Evolutionary conservation across 2,113 vertebrate species (phyloP).

Genomic region (cattle (Bos taurus)): ARS-UCD2.0 NC_037348.1:27166501-27167000

Average conservation of each 20-base stretch:
- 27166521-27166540: not conserved
- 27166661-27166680: not conserved
- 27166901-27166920: rapidly evolving
- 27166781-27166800: not conserved
- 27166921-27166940: rapidly evolving
- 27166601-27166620: not conserved
- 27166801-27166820: not conserved
- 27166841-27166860: not conserved
- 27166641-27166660: not conserved
- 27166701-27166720: not conserved
- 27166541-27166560: not conserved
- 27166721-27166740: rapidly evolving
- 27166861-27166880: not conserved
- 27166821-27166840: rapidly evolving
- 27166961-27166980: rapidly evolving
- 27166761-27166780: no score
- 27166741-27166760: not conserved
- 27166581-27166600: not conserved
- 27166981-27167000: rapidly evolving
- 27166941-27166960: rapidly evolving
- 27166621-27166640: not conserved
- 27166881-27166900: rapidly evolving
- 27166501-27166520: no score
- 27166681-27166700: not conserved
- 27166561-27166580: not conserved